Percentiles rank a stretch among this genome's conserved stretches.
phyloP scores from a whole-genome alignment of 2,888 invertebrate genomes.

The Lampropteryx suffumata region DNA sequence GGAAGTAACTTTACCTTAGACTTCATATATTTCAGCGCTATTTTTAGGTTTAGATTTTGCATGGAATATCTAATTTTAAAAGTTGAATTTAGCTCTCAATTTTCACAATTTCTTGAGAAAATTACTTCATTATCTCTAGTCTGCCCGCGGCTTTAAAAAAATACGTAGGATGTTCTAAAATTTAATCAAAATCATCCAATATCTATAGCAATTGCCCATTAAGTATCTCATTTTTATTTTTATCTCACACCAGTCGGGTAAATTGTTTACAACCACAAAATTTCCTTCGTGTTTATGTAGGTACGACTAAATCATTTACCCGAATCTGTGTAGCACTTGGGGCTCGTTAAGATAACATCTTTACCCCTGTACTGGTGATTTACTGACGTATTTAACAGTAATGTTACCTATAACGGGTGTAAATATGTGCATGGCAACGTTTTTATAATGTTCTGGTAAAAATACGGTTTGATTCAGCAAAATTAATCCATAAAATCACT shows the following conservation, averaged over 20 bases:
- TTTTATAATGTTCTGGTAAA: slow-evolving; percentile 7
- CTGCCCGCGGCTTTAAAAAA: too few species aligned
- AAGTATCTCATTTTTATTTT: slow-evolving; percentile 3
- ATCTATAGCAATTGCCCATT: too few species aligned
- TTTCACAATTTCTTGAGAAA: too few species aligned
- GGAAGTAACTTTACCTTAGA: slow-evolving; percentile 14
- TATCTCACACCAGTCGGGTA: slow-evolving; percentile 2
- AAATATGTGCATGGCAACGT: slow-evolving; percentile 15
- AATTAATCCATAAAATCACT: too few species aligned
- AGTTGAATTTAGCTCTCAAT: too few species aligned
- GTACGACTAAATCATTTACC: slow-evolving; percentile 34
- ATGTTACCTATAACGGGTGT: slow-evolving; percentile 40
- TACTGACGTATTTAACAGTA: slow-evolving; percentile 50
- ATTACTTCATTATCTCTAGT: too few species aligned
- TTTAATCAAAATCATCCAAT: too few species aligned
- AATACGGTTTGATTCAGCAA: too few species aligned
- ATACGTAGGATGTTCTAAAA: too few species aligned
- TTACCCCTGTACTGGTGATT: slow-evolving; percentile 43
- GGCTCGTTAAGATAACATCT: slow-evolving; percentile 48
- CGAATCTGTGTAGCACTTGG: slow-evolving; percentile 37
- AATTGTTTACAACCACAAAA: slow-evolving; percentile 16
- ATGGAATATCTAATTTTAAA: too few species aligned
- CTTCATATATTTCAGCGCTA: slow-evolving; percentile 20
- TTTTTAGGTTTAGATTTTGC: not conserved
- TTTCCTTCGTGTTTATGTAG: slow-evolving; percentile 26